A percentile compares a stretch with the other conserved stretches of the same genome.
Conservation (phyloP, 2,113 vertebrate genomes). For the Dromaius novaehollandiae region DNA sequence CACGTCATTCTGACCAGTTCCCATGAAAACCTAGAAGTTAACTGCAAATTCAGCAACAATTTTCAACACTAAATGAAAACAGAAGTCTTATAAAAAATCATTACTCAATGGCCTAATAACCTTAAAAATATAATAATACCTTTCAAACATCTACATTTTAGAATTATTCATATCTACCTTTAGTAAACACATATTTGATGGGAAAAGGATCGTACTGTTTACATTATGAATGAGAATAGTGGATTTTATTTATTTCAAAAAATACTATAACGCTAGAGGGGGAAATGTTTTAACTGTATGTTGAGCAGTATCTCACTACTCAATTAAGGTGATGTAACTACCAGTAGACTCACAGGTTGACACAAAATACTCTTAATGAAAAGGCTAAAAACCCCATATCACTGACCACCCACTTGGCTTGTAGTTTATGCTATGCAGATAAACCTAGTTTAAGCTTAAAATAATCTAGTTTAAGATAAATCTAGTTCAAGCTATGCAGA, state of each 20-base stretch:
- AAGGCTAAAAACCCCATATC: constrained; percentile 6
- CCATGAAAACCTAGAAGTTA: background rate
- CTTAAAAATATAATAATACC: background rate
- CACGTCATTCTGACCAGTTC: background rate
- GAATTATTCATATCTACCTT: background rate
- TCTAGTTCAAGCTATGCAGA: background rate
- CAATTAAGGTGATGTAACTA: constrained; percentile 11
- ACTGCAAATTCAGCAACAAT: background rate
- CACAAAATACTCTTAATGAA: background rate
- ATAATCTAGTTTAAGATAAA: no score
- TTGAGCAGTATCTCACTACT: constrained; percentile 54
- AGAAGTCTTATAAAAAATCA: background rate
- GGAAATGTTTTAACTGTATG: background rate
- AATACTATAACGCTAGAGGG: constrained; percentile 3
- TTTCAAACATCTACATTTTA: constrained; percentile 10
- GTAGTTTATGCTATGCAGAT: background rate
- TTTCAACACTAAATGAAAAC: background rate
- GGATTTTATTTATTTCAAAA: constrained; percentile 27
- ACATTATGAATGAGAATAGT: constrained; percentile 28
- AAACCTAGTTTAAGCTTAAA: background rate
- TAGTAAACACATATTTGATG: background rate
- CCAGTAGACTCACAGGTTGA: background rate
- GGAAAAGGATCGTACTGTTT: constrained; percentile 30
- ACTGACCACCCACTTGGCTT: background rate
- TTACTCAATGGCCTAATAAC: background rate